A percentile compares a stretch with the other conserved stretches of the same genome.
Conservation (phyloP, 2,888 invertebrate species). For the Chymomyza caudatula region DNA sequence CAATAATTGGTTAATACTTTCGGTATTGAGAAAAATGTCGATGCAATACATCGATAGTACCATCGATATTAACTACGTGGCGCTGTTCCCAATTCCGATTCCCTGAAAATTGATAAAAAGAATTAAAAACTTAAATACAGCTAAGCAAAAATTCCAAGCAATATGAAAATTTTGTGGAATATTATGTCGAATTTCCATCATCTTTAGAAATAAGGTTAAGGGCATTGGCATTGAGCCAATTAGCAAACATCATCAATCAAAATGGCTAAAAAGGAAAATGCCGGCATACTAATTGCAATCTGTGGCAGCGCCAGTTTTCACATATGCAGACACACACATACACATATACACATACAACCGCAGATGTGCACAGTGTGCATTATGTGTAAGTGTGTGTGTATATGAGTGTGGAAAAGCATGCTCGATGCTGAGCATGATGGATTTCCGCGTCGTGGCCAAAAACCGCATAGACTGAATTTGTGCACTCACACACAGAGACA, state of each 20-base stretch:
- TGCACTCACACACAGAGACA: no score
- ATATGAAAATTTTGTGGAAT: not conserved
- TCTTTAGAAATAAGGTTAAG: not conserved
- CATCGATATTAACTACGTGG: no score
- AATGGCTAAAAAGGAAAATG: conserved; percentile 40
- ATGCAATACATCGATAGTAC: no score
- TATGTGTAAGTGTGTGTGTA: not conserved
- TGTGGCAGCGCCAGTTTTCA: conserved; percentile 24
- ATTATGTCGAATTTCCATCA: not conserved
- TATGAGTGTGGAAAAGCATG: conserved; percentile 13
- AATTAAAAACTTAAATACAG: not conserved
- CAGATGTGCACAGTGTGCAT: not conserved
- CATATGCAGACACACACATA: not conserved
- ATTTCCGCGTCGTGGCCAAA: conserved; percentile 18
- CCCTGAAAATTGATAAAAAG: no score
- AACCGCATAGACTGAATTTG: conserved; percentile 24
- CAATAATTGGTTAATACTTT: no score
- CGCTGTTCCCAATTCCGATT: no score
- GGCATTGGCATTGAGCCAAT: conserved; percentile 1
- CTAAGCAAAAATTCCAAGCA: not conserved
- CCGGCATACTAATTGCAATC: conserved; percentile 46
- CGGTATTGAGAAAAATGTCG: no score
- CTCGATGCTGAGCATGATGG: conserved; percentile 13
- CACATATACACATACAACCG: conserved; percentile 10
- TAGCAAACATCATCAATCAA: conserved; percentile 22